Conservation (phyloP, 2,113 vertebrate genomes). For the Tauraco erythrolophus region DNA sequence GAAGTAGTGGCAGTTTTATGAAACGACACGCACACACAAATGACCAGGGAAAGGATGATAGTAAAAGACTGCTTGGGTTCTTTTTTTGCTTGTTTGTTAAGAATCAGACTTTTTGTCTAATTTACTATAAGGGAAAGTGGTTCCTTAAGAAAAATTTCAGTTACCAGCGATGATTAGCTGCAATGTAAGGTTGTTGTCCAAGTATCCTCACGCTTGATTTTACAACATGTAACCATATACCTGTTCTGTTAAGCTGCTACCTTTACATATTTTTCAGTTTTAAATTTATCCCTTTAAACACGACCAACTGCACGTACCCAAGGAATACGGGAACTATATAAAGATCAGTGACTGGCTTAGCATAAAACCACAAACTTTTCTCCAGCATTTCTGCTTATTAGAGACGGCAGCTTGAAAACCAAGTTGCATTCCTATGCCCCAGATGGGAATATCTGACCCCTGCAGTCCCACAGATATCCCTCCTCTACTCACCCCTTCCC, state of each 20-base stretch:
- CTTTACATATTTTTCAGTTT: background rate
- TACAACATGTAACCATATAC: background rate
- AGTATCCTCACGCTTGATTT: background rate
- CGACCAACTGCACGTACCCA: background rate
- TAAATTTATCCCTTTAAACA: background rate
- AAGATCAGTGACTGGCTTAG: background rate
- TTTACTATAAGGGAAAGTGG: background rate
- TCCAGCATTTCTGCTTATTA: background rate
- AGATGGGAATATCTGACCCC: background rate
- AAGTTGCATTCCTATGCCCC: background rate
- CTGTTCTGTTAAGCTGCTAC: background rate
- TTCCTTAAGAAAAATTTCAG: background rate
- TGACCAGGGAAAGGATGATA: background rate
- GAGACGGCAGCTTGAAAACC: background rate
- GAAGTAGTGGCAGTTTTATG: rapidly evolving
- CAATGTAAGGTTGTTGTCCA: background rate
- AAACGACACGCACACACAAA: background rate
- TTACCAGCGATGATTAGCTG: background rate
- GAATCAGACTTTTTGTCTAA: background rate
- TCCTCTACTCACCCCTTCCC: background rate
- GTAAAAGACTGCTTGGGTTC: background rate
- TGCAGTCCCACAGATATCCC: background rate
- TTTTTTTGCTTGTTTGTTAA: background rate
- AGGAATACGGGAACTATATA: background rate
- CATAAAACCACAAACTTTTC: background rate